phyloP scores from a whole-genome alignment of 2,888 invertebrate species.

The Eupithecia insigniata region DNA sequence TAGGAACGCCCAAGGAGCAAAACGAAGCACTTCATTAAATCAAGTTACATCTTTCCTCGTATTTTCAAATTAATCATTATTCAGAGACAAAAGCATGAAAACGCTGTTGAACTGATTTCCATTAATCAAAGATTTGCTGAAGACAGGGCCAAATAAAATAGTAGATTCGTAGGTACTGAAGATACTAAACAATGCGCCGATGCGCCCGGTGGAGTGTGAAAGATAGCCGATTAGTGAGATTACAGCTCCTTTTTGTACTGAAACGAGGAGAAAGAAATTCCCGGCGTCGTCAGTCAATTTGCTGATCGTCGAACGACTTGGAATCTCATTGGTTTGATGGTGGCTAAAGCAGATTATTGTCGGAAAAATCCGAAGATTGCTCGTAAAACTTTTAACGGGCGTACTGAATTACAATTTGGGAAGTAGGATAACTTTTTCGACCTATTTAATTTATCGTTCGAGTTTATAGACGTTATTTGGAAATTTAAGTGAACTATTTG shows the following conservation, averaged over 20 bases:
- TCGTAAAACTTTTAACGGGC: slow-evolving; percentile 74
- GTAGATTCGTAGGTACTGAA: slow-evolving; percentile 24
- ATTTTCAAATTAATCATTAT: background rate
- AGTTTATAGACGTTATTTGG: slow-evolving; percentile 49
- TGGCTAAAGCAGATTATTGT: slow-evolving; percentile 68
- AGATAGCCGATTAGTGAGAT: slow-evolving; percentile 46
- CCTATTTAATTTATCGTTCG: slow-evolving; percentile 66
- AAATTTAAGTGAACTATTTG: slow-evolving; percentile 34
- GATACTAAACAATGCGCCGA: slow-evolving; percentile 31
- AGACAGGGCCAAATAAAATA: slow-evolving; percentile 17
- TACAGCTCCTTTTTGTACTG: slow-evolving; percentile 43
- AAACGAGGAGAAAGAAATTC: slow-evolving; percentile 53
- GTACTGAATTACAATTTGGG: slow-evolving; percentile 69
- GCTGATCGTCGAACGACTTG: slow-evolving; percentile 58
- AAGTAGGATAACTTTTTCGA: slow-evolving; percentile 64
- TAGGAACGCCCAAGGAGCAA: background rate
- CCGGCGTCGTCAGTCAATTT: slow-evolving; percentile 58
- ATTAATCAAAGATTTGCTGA: slow-evolving; percentile 15
- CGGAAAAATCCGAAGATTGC: slow-evolving; percentile 67
- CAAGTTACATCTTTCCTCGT: background rate
- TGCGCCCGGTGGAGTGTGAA: slow-evolving; percentile 35
- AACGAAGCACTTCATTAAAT: background rate
- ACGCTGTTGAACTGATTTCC: slow-evolving; percentile 8
- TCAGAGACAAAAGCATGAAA: slow-evolving; percentile 5
- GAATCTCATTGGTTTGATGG: slow-evolving; percentile 58